Conservation (phyloP, 2,113 vertebrate genomes). For the Scortum barcoo region DNA sequence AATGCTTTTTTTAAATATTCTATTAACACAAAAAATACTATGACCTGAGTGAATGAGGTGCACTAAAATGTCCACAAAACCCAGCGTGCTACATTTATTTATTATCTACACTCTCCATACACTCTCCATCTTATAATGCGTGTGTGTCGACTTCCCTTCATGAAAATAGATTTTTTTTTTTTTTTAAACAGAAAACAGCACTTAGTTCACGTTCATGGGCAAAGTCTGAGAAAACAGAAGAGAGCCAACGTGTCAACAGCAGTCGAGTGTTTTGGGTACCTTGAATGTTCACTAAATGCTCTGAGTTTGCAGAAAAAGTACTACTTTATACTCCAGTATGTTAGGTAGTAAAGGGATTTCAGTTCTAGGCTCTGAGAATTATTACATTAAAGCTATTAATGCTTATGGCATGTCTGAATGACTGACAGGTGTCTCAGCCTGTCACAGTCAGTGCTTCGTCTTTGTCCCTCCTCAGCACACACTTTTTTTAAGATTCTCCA, state of each 20-base stretch:
- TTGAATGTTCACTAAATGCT: not conserved
- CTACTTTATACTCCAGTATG: not conserved
- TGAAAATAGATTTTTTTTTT: not conserved
- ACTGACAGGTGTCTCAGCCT: not conserved
- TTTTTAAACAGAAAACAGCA: not conserved
- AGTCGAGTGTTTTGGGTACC: not conserved
- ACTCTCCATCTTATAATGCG: conserved; percentile 10
- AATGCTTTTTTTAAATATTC: conserved; percentile 5
- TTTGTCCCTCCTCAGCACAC: not conserved
- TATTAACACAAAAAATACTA: conserved; percentile 1
- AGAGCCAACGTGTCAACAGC: not conserved
- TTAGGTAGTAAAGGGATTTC: not conserved
- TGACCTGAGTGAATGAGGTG: conserved; percentile 34
- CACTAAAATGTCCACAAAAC: not conserved
- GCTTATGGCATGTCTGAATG: too few relatives aligned
- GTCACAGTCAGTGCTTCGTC: not conserved
- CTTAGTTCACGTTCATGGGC: not conserved
- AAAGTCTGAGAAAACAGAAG: not conserved
- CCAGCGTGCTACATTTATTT: conserved; percentile 23
- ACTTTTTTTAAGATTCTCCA: not conserved
- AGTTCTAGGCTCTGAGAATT: not conserved
- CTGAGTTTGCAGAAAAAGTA: too few relatives aligned
- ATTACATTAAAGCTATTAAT: not conserved
- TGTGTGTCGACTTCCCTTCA: not conserved
- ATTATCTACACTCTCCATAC: conserved; percentile 15